These are phyloP conservation scores for Caenorhabditis plicata DNA, from an alignment of 2,888 invertebrate genomes.

Conservation along the genomic window DNA sequence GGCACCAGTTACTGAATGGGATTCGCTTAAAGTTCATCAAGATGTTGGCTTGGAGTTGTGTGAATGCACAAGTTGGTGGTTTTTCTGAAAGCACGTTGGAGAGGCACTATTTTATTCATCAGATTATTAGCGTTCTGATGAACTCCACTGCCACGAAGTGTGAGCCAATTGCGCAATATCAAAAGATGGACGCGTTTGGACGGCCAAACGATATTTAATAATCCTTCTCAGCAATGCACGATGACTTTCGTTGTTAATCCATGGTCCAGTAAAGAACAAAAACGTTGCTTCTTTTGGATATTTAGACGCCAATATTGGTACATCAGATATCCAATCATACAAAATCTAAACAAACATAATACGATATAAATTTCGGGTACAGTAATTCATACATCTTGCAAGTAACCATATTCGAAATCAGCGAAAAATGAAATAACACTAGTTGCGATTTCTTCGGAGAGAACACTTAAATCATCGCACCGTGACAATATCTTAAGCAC, in stretches of 20 bases:
- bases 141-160: too few relatives aligned
- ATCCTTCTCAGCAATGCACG: slow-evolving; percentile 71
- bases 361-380: not conserved
- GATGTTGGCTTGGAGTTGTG: too few relatives aligned
- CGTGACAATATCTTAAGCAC: slow-evolving; percentile 14
- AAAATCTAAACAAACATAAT: slow-evolving; percentile 10
- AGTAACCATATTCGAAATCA: slow-evolving; percentile 19
- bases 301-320: slow-evolving; percentile 15
- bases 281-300: slow-evolving; percentile 30
- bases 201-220: slow-evolving; percentile 80
- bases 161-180: too few relatives aligned
- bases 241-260: slow-evolving; percentile 13
- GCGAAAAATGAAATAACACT: slow-evolving; percentile 19
- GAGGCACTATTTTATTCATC: too few relatives aligned
- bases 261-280: slow-evolving; percentile 27
- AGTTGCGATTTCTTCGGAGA: slow-evolving; percentile 9
- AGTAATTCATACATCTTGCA: slow-evolving; percentile 17
- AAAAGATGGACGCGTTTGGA: slow-evolving; percentile 80
- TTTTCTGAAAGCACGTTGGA: too few relatives aligned
- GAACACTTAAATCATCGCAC: not conserved
- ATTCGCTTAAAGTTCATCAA: too few relatives aligned
- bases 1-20: too few relatives aligned
- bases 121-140: too few relatives aligned
- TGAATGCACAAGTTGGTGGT: too few relatives aligned
- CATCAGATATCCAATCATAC: slow-evolving; percentile 17